Evolutionary conservation across 2,888 invertebrate species (phyloP), one percentile per base, ranked within the genome.

Genomic region (Rhamnusium bicolor): DNA sequence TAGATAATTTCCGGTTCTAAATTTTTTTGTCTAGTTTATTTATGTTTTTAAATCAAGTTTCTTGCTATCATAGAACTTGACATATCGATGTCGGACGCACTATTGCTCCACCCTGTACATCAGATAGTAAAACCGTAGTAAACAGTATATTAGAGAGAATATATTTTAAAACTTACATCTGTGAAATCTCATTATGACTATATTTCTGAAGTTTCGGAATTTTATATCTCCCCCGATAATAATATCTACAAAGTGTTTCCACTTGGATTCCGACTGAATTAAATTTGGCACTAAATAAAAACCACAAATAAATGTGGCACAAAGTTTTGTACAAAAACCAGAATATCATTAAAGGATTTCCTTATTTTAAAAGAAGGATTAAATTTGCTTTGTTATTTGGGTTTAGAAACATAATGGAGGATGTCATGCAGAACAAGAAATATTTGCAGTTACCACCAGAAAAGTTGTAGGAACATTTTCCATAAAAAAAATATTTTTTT

Each of bases 231-330:
- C 19, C 47, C 19, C 6, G 49, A 53, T 56, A 67, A 32, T 58
- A 32, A 54, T 66, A 51, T 66, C 53, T 54, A 12, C 16, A n/a
- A 51, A 53, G 47, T 49, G 49, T 18, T 51, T 65, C 51, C 51
- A 65, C 16, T 53, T 54, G 40, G 40, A 56, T 56, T 32, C 54
- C 29, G 56, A 53, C 21, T 40, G 32, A 67, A 67, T 56, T 67
- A 67, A 56, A 32, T 67, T 54, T 27, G 19, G 56, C 54, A 19
- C 14, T 32, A 67, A 18, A 32, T 54, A 67, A 67, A 65, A 67
- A 67, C 67, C 54, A 21, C 29, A 54, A 40, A 67, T 51, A 32
- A 51, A 53, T 32, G 16, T 40, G 10, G 32, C 19, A 19, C 19
- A 67, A 67, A 40, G 16, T 67, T 67, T 65, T 16, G n/a, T 18